These are phyloP conservation scores for Stictocephala bisonia DNA, from an alignment of 2,888 invertebrate species.

Conservation along the genomic window DNA sequence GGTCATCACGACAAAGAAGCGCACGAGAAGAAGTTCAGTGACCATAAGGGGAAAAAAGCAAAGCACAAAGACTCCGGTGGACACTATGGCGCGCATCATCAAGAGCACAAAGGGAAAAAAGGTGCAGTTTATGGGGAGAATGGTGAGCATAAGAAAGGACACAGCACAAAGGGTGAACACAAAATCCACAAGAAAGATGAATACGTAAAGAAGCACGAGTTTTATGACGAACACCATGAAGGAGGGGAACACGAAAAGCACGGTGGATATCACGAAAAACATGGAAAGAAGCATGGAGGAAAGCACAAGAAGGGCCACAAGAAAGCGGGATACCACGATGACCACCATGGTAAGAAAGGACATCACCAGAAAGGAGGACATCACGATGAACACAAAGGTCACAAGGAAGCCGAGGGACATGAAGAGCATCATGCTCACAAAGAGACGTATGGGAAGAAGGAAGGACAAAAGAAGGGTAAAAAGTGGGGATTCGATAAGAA, in stretches of 20 bases:
- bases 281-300: slow-evolving; percentile 66
- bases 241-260: slow-evolving; percentile 74
- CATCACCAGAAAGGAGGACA: slow-evolving; percentile 63
- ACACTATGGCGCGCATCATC: slow-evolving; percentile 74
- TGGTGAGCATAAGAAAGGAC: slow-evolving; percentile 78
- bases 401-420: slow-evolving; percentile 69
- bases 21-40: slow-evolving; percentile 73
- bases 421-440: slow-evolving; percentile 69
- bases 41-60: slow-evolving; percentile 73
- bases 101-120: slow-evolving; percentile 77
- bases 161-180: slow-evolving; percentile 80
- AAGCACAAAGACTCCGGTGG: slow-evolving; percentile 73
- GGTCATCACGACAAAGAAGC: slow-evolving; percentile 77
- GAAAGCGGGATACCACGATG: slow-evolving; percentile 49
- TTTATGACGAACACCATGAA: slow-evolving; percentile 80
- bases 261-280: slow-evolving; percentile 71
- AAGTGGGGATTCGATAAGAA: slow-evolving; percentile 71
- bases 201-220: slow-evolving; percentile 79
- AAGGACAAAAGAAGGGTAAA: slow-evolving; percentile 67
- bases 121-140: slow-evolving; percentile 65
- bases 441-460: slow-evolving; percentile 66
- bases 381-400: slow-evolving; percentile 62
- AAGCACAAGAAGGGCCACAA: slow-evolving; percentile 56
- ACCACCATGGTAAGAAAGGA: slow-evolving; percentile 53
- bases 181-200: slow-evolving; percentile 81